Base-by-base conservation (phyloP, 2,113 vertebrate species). In the Pedionomus torquatus region DNA sequence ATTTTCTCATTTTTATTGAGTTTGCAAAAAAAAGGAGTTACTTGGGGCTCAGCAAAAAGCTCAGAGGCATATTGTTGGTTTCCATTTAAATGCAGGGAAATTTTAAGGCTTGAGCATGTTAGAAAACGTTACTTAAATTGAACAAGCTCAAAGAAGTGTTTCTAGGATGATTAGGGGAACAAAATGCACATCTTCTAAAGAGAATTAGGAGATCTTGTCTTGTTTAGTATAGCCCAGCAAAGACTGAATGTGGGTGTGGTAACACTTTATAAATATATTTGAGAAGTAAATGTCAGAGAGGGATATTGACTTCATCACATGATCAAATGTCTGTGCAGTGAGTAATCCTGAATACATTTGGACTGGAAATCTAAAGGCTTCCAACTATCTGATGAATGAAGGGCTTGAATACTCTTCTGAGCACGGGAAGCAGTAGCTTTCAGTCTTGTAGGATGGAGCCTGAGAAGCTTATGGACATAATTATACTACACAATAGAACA, bases 231-330 rank as follows among this genome's bases (percentile, higher is more conserved):
- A 69, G n/a, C 17, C 70, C 66, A 77, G 64, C 31, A 81, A 90
- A 88, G 93, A 75, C 51, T 83, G 55, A 93, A 52, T 8, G 7
- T 58, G 75, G 23, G 41, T 31, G 8, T 89, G 68, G 69, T 75
- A 87, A 76, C 31, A 81, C 83, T 88, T 88, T 54, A 92, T 93
- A 90, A 95, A 95, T 96, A 76, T 77, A 74, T 91, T 95, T 90
- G 83, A 93, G 72, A 95, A 95, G 89, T 89, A 96, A 96, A 96
- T 95, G 86, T 96, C 95, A 95, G 91, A 90, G 76, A 66, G 79
- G 65, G 51, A 87, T 95, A 95, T 78, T 93, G 95, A 89, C 93
- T 95, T 93, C n/a, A 83, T 83, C 89, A 95, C 76, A 83, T 81
- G 89, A 90, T 92, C 68, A 63, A 88, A 86, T 89, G 83, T 58